Base-by-base conservation (phyloP, 2,888 invertebrate species). In the Helleia helle region DNA sequence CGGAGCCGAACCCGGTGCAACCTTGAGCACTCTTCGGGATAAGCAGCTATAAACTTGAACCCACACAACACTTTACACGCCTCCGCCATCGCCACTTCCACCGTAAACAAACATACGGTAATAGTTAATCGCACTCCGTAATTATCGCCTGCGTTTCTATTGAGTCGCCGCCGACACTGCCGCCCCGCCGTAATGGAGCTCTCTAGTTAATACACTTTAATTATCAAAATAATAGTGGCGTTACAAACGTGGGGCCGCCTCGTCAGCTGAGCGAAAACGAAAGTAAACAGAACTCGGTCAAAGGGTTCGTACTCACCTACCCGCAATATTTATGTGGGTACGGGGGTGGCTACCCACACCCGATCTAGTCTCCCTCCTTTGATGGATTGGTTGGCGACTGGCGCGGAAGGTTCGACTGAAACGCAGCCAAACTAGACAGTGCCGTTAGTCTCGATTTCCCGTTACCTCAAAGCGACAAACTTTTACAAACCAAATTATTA, bases 231-330 rank as follows among this genome's bases (percentile, higher is more conserved):
- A 81, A 79, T 79, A 79, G 79, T 75, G 67, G 62, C 66, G 65
- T 67, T 62, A 65, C 62, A 66, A 65, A 63, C 54, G 66, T 72
- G 77, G 72, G 73, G 73, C 63, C 66, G 66, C 71, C 75, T 70
- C 83, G 81, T 80, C 85, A 84, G 85, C 85, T 85, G 85, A 81
- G 83, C 73, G 86, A 85, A 85, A 85, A 81, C 76, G 86, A 85
- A 86, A 85, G 86, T 85, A 84, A 84, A 84, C 84, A 85, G 84
- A 84, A 86, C 83, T 85, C 85, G 86, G 85, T 85, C 85, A 85
- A 85, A 85, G 85, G 85, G 85, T 84, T 81, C 79, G 81, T 80
- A 80, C 73, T 81, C 83, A 77, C 81, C 83, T 83, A 84, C 83
- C 80, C 81, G 72, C 83, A 84, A 84, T 84, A 83, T 84, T 84